Evolutionary conservation across 2,797 vertebrate species (phyloP), one percentile per base, ranked within the genome.

Genomic region (Cynodonichthys magdalenae): DNA sequence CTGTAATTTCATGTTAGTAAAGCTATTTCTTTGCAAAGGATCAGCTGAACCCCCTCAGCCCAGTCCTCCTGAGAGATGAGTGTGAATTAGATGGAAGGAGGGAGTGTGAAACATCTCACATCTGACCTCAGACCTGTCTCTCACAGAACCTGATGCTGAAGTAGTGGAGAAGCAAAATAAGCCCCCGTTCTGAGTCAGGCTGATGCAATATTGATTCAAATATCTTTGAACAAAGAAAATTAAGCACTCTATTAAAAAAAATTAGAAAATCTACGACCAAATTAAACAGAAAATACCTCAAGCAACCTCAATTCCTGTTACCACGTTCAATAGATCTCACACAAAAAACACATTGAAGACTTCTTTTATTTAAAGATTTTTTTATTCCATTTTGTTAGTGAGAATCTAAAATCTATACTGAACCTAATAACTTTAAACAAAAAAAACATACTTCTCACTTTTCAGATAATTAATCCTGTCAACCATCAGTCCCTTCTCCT

Each of bases 11-110:
- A 55, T 88, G 89, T 92, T 92, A 89, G 90, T 92, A 87, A 86
- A 86, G 88, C 88, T 85, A 85, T 92, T 92, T 92, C 81, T 73
- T 59, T 69, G 56, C 49, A 47, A 90, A 87, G 87, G 90, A 92
- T 91, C 84, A 85, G 71, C 52, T 79, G 61, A 67, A 79, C 59
- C 63, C 51, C 66, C 53, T 55, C 4, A 1, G 57, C 62, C 12
- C 36, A 39, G 36, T 39, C 79, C 82, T 80, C 77, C 27, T 57
- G 51, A 72, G 81, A 68, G 41, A 46, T 27, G 46, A 71, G 67
- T 75, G 80, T 82, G 74, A 87, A 81, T 83, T 69, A 55, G 70
- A 69, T 45, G 29, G 51, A 47, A 34, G 53, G 61, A 73, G 67
- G 17, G 63, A 77, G 72, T 61, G 45, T 76, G 72, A 87, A 64